Evolutionary conservation across 1,140 invertebrate species (phyloP).

Genomic region (Plodia interpunctella): DNA sequence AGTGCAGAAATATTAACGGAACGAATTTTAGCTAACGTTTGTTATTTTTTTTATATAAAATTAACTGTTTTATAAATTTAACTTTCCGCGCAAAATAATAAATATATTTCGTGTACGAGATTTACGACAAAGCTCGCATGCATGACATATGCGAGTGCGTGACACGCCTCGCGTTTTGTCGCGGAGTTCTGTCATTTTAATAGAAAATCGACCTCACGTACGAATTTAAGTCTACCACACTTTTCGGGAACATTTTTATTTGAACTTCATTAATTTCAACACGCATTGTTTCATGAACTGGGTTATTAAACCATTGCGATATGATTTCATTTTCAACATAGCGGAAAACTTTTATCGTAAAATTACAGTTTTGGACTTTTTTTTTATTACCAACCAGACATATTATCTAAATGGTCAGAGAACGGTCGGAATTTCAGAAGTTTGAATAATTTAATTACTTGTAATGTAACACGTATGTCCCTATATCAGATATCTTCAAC

Average conservation of each 20-base stretch:
- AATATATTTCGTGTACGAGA: neutral
- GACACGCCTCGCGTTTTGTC: conserved; percentile 7
- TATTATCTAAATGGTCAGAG: neutral
- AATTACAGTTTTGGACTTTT: neutral
- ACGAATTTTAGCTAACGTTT: no score
- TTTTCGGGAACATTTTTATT: neutral
- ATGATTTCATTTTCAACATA: neutral
- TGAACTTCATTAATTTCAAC: neutral
- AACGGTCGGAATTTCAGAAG: no score
- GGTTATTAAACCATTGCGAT: neutral
- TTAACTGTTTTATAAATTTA: no score
- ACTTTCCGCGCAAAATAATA: neutral
- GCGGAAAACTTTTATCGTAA: neutral
- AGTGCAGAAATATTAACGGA: no score
- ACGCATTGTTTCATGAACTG: conserved; percentile 5
- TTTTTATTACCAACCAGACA: neutral
- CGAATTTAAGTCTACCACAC: neutral
- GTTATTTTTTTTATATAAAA: no score
- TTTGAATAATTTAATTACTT: no score
- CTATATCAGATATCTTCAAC: no score
- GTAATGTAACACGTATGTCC: no score
- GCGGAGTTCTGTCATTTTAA: conserved; percentile 7
- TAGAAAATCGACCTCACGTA: conserved; percentile 8
- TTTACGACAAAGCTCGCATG: neutral
- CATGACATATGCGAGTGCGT: conserved; percentile 8